Evolutionary conservation across 2,888 invertebrate genomes (phyloP).

Genomic region (Brachynemurus nebulosus): DNA sequence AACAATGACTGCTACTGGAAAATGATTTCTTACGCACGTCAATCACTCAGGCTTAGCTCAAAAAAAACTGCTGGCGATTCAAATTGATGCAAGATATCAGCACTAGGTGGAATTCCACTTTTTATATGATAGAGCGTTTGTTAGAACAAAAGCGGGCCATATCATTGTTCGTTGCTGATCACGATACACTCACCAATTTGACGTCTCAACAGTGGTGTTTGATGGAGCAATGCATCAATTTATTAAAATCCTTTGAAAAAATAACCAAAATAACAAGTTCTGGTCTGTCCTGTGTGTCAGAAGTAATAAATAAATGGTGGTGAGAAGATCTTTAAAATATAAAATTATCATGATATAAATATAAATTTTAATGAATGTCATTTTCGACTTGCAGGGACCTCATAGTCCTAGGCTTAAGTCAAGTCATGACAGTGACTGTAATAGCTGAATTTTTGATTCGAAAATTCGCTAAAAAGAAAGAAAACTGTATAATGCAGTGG

Average conservation of each 20-base stretch:
- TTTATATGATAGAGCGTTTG: slow-evolving; percentile 13
- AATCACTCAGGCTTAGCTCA: slow-evolving; percentile 18
- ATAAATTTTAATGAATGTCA: too few relatives aligned
- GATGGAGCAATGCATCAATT: slow-evolving; percentile 12
- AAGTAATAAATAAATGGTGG: too few relatives aligned
- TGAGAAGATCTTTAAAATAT: too few relatives aligned
- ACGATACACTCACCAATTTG: slow-evolving; percentile 12
- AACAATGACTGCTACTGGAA: slow-evolving; percentile 12
- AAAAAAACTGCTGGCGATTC: slow-evolving; percentile 17
- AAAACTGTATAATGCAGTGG: too few relatives aligned
- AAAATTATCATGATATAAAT: too few relatives aligned
- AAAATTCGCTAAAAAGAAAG: too few relatives aligned
- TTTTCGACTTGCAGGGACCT: too few relatives aligned
- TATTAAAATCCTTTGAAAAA: slow-evolving; percentile 17
- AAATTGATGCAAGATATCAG: slow-evolving; percentile 18
- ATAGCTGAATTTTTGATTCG: too few relatives aligned
- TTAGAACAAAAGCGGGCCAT: slow-evolving; percentile 14
- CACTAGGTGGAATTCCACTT: slow-evolving; percentile 18
- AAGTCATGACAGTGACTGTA: too few relatives aligned
- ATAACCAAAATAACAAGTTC: too few relatives aligned
- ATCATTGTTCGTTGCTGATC: slow-evolving; percentile 14
- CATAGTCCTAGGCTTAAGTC: too few relatives aligned
- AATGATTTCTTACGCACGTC: slow-evolving; percentile 24
- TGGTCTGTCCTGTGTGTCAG: too few relatives aligned
- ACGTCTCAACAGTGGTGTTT: slow-evolving; percentile 13